Base-by-base conservation (phyloP, 2,888 invertebrate genomes). In the Chrysodeixis includens region DNA sequence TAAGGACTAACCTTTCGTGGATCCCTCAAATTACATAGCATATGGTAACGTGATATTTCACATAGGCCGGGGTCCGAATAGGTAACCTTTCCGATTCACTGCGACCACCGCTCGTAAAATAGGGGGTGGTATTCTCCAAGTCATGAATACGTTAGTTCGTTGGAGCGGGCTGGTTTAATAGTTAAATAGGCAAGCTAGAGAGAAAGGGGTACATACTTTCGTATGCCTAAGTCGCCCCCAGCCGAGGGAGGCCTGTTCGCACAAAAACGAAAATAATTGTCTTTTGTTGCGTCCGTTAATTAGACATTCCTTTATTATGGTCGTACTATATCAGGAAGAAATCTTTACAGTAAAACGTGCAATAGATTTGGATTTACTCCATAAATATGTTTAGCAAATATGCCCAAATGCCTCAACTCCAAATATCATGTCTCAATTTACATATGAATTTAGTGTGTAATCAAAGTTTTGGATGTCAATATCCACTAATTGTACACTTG, bases 81-180 rank as follows among this genome's bases (percentile, higher is more conserved):
- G 88, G 90, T 87, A 90, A 92, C 93, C 92, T 92, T 92, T 91
- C 86, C 90, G 88, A 92, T 93, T 91, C 91, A 89, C 83, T 86
- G 88, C 89, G 89, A 90, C 89, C 88, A 87, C 85, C 85, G 88
- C 87, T 92, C 92, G 93, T 93, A 93, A 94, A 93, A 90, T 89
- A 87, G 86, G 83, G 88, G 88, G 88, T 86, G 84, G 88, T 88
- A 89, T 91, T 91, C 90, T 90, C 90, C 83, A 87, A 89, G 90
- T 92, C 94, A 94, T 94, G 94, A 94, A 94, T 94, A 93, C 89
- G 91, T 93, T 92, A 94, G 90, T 87, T 84, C 82, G 82, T 82
- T 83, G 85, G 83, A 83, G 86, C 86, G 86, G 88, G 85, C 87
- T 86, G 84, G 87, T 90, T 94, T 91, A 93, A 93, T 93, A 93